These are phyloP conservation scores for Planiliza haematocheilus DNA, from an alignment of 2,113 vertebrate species.

Conservation along the genomic window DNA sequence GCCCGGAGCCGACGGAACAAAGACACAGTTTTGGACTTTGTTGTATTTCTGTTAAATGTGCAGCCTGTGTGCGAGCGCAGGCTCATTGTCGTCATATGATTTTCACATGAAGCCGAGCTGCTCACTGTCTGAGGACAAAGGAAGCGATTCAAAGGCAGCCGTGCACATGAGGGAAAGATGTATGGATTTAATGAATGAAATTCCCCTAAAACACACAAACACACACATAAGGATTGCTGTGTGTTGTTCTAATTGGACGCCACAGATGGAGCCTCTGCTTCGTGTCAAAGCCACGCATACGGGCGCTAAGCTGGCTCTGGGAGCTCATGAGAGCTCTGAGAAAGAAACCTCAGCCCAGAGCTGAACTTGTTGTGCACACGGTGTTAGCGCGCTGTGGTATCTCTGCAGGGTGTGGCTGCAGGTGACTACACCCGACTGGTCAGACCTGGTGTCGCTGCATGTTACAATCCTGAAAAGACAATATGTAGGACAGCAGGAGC, in stretches of 20 bases:
- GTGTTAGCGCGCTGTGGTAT: background rate
- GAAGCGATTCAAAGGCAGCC: constrained; percentile 44
- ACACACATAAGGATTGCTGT: constrained; percentile 1
- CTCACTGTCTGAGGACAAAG: constrained; percentile 61
- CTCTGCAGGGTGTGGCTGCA: constrained; percentile 15
- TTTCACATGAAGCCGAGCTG: constrained; percentile 67
- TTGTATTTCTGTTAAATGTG: constrained; percentile 2
- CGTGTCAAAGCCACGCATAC: background rate
- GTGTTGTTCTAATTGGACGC: background rate
- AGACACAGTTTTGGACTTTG: constrained; percentile 38
- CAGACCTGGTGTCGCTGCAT: too few relatives aligned
- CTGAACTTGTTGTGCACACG: background rate
- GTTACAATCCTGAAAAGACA: too few relatives aligned
- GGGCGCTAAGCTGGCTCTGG: too few relatives aligned
- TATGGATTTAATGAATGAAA: constrained; percentile 26
- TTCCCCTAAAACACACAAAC: constrained; percentile 19
- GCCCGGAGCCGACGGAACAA: constrained; percentile 46
- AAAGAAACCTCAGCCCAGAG: too few relatives aligned
- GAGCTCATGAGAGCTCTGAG: too few relatives aligned
- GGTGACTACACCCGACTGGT: constrained; percentile 1
- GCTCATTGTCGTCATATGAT: constrained; percentile 69
- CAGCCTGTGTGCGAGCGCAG: constrained; percentile 5
- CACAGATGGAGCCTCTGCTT: background rate
- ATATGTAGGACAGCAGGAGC: background rate
- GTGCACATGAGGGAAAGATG: background rate